Evolutionary conservation across 2,888 invertebrate genomes (phyloP), one percentile per base, ranked within the genome.

Genomic region (Corbicula japonica): DNA sequence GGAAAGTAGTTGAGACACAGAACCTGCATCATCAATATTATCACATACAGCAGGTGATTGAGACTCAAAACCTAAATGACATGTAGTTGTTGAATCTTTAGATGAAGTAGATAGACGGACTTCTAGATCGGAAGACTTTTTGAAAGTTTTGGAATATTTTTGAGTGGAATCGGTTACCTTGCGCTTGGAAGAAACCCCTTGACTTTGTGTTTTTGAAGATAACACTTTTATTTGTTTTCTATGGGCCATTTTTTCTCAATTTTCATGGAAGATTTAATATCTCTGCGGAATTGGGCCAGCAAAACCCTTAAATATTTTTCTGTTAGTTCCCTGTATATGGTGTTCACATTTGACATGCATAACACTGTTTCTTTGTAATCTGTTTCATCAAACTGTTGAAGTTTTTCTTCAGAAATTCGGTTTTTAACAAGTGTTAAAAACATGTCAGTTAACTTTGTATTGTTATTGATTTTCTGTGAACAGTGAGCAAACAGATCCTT

Each of bases 231-330:
- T 61, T 76, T 66, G 44, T 76, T 71, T 34, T 72, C 48, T 50
- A 70, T 70, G 8, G 70, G 70, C 76, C 70, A 62, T 76, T 65
- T 76, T 54, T 76, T 76, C 30, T 77, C 62, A 38, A 77, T 56
- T 66, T 72, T 72, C 30, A 28, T 38, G 12, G 54, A n/a, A 32
- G 72, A 68, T 61, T 77, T 72, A 18, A 77, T 32, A 56, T 77
- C 77, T 44, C 35, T 60, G 28, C 77, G 15, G 34, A 72, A 77
- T 21, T 77, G 77, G 18, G 72, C 66, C 21, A 77, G 28, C 1
- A 72, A 54, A 18, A 77, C 66, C 44, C 26, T 44, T 12, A 77
- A n/a, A 56, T 72, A 77, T 44, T 61, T 76, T 46, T 46, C 48
- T 23, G 35, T 21, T 28, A 68, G 28, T 52, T 52, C 50, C 8